phyloP scores from a whole-genome alignment of 2,113 vertebrate species.

The Hystrix brachyura region DNA sequence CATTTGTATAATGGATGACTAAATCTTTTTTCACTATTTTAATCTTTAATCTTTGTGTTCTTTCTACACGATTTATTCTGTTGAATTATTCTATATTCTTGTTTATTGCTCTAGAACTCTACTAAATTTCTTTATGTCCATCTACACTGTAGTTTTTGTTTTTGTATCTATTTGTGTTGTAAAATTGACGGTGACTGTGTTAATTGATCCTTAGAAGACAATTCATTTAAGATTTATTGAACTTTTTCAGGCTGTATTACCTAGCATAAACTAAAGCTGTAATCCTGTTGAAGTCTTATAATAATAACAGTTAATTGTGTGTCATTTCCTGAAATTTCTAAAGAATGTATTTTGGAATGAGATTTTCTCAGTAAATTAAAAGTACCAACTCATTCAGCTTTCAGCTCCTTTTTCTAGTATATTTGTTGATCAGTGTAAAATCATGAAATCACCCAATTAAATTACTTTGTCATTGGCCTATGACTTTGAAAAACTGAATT shows the following conservation, averaged over 20 bases:
- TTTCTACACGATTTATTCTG: slow-evolving; percentile 28
- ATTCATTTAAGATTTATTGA: slow-evolving; percentile 80
- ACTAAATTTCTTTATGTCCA: slow-evolving; percentile 16
- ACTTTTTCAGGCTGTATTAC: slow-evolving; percentile 60
- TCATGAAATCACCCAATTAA: slow-evolving; percentile 26
- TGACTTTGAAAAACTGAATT: slow-evolving; percentile 45
- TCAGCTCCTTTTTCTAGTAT: slow-evolving; percentile 18
- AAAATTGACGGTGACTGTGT: slow-evolving; percentile 68
- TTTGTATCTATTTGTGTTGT: slow-evolving; percentile 66
- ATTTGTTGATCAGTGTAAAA: slow-evolving; percentile 43
- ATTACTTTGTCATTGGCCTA: slow-evolving; percentile 28
- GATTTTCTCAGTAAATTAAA: slow-evolving; percentile 50
- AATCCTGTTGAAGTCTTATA: slow-evolving; percentile 67
- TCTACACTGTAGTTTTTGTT: slow-evolving; percentile 5
- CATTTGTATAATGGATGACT: slow-evolving; percentile 36
- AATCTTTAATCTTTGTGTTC: slow-evolving; percentile 38
- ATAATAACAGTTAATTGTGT: slow-evolving; percentile 77
- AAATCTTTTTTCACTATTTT: slow-evolving; percentile 65
- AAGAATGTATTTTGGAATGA: slow-evolving; percentile 66
- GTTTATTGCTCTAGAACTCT: neutral
- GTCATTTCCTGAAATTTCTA: slow-evolving; percentile 64
- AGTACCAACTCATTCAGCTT: slow-evolving; percentile 27
- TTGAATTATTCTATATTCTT: slow-evolving; percentile 13
- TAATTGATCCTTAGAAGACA: slow-evolving; percentile 79
- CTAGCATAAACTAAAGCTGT: slow-evolving; percentile 72